These are phyloP conservation scores for Tonatia bakeri DNA, from an alignment of 2,113 vertebrate genomes.

Conservation along the genomic window DNA sequence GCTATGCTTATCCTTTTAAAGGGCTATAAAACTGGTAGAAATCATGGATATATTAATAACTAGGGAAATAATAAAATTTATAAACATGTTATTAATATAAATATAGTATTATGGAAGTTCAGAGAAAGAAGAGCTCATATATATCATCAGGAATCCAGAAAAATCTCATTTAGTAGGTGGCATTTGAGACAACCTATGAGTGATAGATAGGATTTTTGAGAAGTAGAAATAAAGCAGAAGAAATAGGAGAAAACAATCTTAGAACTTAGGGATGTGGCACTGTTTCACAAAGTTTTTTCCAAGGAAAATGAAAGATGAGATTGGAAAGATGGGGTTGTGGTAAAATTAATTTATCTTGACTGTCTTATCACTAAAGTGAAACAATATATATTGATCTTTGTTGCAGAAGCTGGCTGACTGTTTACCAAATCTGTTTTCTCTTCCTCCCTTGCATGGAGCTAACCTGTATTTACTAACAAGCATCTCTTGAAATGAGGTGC, in stretches of 20 bases:
- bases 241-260: background rate
- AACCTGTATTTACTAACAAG: background rate
- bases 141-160: background rate
- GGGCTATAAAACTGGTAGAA: background rate
- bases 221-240: background rate
- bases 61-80: background rate
- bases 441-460: background rate
- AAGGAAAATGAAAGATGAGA: background rate
- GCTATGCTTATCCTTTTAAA: background rate
- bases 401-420: background rate
- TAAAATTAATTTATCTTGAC: background rate
- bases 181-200: background rate
- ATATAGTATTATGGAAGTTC: background rate
- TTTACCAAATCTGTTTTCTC: background rate
- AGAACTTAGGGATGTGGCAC: background rate
- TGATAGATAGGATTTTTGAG: background rate
- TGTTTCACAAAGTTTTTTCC: background rate
- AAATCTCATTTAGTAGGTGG: background rate
- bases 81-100: background rate
- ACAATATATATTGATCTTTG: background rate
- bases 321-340: background rate
- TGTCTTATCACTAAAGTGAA: background rate
- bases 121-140: background rate
- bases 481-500: background rate
- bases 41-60: conserved; percentile 10